Evolutionary conservation across 2,113 vertebrate genomes (phyloP), one percentile per base, ranked within the genome.

Genomic region (Gymnogyps californianus): DNA sequence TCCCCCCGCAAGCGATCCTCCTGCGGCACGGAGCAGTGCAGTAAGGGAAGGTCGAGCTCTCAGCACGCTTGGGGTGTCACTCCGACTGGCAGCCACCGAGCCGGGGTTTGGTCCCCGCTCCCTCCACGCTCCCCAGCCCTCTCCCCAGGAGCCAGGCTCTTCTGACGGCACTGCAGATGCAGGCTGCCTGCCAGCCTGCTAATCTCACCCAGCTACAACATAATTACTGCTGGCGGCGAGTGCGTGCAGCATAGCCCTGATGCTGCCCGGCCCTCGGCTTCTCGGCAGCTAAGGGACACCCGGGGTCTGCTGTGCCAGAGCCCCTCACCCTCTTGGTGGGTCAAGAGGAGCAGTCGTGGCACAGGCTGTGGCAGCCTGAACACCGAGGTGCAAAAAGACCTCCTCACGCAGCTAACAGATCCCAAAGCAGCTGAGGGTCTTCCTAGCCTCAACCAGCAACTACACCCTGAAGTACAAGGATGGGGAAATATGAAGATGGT

Each of bases 181-280:
- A 0, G 83, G 66, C 89, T 82, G 87, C 80, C 47, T 92, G 91
- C 93, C 94, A 94, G 44, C 22, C 85, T 95, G 83, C 83, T 93
- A 2, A 87, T 82, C 64, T 89, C 78, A 71, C 84, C 71, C 65
- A 85, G 38, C 83, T 76, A 65, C 83, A 65, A 20, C 32, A 29
- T 54, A 57, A 89, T 83, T 75, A 55, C 72, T 83, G 93, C 65
- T 6, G 1, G 69, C 51, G 2, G 46, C 0, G 3, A 47, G 57
- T 16, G 16, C 79, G 3, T 17, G 51, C 78, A 83, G 51, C 70
- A 6, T 1, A 74, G 69, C 65, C 81, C 78, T 24, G 16, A 11
- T 36, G 31, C 83, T 78, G 74, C 58, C 64, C 1, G 2, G 49
- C 70, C 62, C 55, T 31, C 6, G 1, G 57, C 67, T 86, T n/a